Evolutionary conservation across 1,140 invertebrate species (phyloP), one percentile per base, ranked within the genome.

Genomic region (Lucilia cuprina): DNA sequence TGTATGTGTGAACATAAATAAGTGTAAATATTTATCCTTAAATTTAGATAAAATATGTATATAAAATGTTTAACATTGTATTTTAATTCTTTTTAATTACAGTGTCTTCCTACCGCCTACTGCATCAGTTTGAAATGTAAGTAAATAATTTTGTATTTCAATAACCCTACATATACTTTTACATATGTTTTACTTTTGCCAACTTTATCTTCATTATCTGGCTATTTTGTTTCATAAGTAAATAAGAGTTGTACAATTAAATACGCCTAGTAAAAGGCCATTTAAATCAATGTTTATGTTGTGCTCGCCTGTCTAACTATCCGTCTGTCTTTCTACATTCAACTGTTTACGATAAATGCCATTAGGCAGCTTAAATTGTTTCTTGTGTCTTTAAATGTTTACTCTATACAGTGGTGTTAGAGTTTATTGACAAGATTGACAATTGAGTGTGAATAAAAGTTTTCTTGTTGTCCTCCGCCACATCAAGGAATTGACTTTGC

Each of bases 371-470:
- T 70, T 21, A 70, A 70, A 70, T 25, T 60, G 55, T 7, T n/a
- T 17, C 12, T 5, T 60, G 55, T 60, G n/a, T 60, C n/a, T 60
- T 30, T 3, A 30, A 60, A 5, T 60, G 55, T 5, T 60, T 17
- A 60, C 14, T 60, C 13, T 60, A 2, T 3, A 60, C 17, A n/a
- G n/a, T 60, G 55, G 14, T 60, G n/a, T 60, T 17, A 17, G 14
- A 60, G 55, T 60, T 14, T n/a, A 60, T 60, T 60, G n/a, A 70
- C 60, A 80, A 74, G 80, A 82, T 84, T 82, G 87, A 87, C 88
- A 89, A 90, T 90, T 88, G 88, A 89, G 89, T 90, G 89, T 86
- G 89, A 90, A 90, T 86, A 87, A 89, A 90, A 90, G 86, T 89
- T 90, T 86, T 30, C 25, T 30, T 13, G 25, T 30, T 25, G 25